Evolutionary conservation across 2,113 vertebrate species (phyloP), one percentile per base, ranked within the genome.

Genomic region (Oncorhynchus nerka): DNA sequence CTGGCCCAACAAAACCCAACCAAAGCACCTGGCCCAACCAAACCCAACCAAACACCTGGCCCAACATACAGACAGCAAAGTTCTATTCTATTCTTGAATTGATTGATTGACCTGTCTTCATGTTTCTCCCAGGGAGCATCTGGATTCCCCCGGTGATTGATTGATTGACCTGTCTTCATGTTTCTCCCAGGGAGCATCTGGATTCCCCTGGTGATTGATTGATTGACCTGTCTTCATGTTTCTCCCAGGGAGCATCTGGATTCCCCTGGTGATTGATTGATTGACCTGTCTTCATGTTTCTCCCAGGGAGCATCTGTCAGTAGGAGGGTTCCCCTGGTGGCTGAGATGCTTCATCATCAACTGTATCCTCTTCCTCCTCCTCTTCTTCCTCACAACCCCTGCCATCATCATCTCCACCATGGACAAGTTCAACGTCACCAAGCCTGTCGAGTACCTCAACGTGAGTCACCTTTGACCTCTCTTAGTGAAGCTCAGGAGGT

Each of bases 371-470:
- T 99, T 99, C 91, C 85, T 99, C 80, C 94, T 99, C 26, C 96
- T 99, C 77, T 99, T 99, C 94, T 99, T 99, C 89, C 96, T 99
- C 90, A 99, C 98, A 78, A 99, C 98, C 5, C 98, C 97, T 0
- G 97, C 98, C 82, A 98, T 99, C 84, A 99, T 99, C 89, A 99
- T 99, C 90, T 95, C 95, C 80, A 99, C 97, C 61, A 99, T 99
- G 97, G 97, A 99, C 95, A 99, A 99, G 92, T 99, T 99, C 89
- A 99, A 99, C 5, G 98, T 99, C 80, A 99, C 98, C 79, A 99
- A 99, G 88, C 97, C 98, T 0, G 97, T 99, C 91, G 97, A 99
- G 80, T 97, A 97, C 89, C 92, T 99, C 55, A 99, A 99, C n/a
- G 98, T 99, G 91, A 97, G 96, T 55, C 19, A n/a, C 59, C 59